phyloP scores from a whole-genome alignment of 2,113 vertebrate genomes.

The Rafetus swinhoei region DNA sequence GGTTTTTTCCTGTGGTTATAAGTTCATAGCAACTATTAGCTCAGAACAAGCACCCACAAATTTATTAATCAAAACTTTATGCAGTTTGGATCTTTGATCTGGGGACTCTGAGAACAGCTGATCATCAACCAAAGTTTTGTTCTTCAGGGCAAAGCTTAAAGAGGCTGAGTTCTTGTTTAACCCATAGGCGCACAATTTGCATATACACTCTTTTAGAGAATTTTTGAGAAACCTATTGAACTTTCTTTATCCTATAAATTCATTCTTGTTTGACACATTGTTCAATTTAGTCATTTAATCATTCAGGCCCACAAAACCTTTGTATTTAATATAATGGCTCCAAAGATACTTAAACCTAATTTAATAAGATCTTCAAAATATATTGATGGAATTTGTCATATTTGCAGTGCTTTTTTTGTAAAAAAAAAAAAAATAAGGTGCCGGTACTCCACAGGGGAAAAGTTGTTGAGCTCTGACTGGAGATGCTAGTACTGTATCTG shows the following conservation, averaged over 20 bases:
- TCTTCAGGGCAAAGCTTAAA: neutral
- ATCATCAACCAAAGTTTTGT: neutral
- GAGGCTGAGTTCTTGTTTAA: neutral
- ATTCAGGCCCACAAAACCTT: neutral
- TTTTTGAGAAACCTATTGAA: neutral
- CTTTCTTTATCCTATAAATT: neutral
- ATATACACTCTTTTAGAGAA: neutral
- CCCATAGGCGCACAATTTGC: neutral
- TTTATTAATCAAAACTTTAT: neutral
- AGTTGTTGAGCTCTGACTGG: too few relatives aligned
- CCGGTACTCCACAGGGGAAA: too few relatives aligned
- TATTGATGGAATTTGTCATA: neutral
- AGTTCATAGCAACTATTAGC: neutral
- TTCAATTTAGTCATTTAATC: neutral
- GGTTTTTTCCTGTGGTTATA: neutral
- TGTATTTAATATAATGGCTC: neutral
- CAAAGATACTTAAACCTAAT: neutral
- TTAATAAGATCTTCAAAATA: neutral
- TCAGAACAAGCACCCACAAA: neutral
- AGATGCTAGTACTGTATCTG: too few relatives aligned
- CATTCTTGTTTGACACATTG: neutral
- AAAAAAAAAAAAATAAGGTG: too few relatives aligned
- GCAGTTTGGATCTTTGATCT: neutral
- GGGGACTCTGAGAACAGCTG: neutral
- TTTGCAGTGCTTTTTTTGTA: too few relatives aligned